Conservation (phyloP, 2,113 vertebrate species). For the Antennarius striatus region DNA sequence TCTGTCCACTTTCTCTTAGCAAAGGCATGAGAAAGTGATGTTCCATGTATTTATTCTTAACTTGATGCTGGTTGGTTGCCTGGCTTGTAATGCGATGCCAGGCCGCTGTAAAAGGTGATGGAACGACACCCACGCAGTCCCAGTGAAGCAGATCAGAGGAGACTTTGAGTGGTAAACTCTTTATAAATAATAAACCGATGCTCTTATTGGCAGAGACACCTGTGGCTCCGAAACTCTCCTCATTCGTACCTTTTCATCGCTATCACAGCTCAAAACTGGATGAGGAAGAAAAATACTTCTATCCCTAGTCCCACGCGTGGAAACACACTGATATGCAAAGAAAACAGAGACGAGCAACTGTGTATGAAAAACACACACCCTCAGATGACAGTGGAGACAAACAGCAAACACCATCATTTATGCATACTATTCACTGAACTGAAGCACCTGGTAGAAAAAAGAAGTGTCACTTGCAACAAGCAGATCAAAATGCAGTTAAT, state of each 20-base stretch:
- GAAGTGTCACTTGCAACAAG: no score
- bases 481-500: conserved; percentile 25
- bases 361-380: neutral
- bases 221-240: conserved; percentile 56
- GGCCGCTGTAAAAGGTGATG: neutral
- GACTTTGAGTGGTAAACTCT: neutral
- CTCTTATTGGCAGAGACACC: conserved; percentile 1
- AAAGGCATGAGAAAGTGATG: neutral
- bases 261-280: conserved; percentile 44
- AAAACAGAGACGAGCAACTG: neutral
- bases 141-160: neutral
- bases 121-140: neutral
- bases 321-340: neutral
- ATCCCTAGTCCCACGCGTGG: conserved; percentile 27
- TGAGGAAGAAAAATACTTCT: conserved; percentile 39
- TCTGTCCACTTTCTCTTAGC: no score
- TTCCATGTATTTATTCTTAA: neutral
- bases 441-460: no score
- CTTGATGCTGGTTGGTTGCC: neutral
- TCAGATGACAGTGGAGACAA: conserved; percentile 9
- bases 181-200: neutral
- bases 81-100: neutral
- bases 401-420: neutral
- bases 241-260: conserved; percentile 10
- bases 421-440: conserved; percentile 35